Evolutionary conservation across 53 echinoderm and acorn worm genomes (phyloP), one percentile per base, ranked within the genome.

Genomic region (Holothuria scabra): DNA sequence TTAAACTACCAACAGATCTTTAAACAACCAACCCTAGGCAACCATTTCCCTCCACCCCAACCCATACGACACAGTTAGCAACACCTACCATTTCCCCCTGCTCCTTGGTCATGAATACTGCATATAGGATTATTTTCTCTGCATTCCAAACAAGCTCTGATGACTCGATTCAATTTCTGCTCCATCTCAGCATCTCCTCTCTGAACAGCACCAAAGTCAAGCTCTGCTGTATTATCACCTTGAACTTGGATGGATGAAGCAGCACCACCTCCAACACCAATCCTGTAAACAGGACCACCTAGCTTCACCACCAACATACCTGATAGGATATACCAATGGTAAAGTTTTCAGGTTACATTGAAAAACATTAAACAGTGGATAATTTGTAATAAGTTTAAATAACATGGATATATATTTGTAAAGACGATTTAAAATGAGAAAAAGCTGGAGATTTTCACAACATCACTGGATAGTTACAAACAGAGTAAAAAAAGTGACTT

Each of bases 101-200:
- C 97, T 16, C 97, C 97, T 83, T 97, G 97, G 83, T 97, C 97
- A 79, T 97, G 97, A n/a, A 97, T 97, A 76, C 94, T 97, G 67
- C 86, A 65, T 57, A 97, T 94, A 8, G 97, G 97, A 65, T 97
- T 97, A 12, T 78, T 70, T 21, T 89, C 87, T 13, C 90, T 85
- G 60, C 90, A 79, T 78, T 97, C 97, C 49, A 97, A 89, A 80
- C 97, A 97, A 5, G 94, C 93, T 49, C 97, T 87, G 55, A 97
- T 92, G 0, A 97, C 97, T 55, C 97, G 61, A 87, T 97, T 97
- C 60, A 97, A 67, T 26, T 97, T 97, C 92, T 97, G 97, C 33
- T 97, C 97, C 97, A 97, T 97, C 87, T 97, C 97, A 1, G 97
- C 94, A 87, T 97, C 97, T 8, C 97, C 97, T 55, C 97, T 74